These are phyloP conservation scores for Mustelus asterias DNA, from an alignment of 2,113 vertebrate genomes.

Conservation along the genomic window DNA sequence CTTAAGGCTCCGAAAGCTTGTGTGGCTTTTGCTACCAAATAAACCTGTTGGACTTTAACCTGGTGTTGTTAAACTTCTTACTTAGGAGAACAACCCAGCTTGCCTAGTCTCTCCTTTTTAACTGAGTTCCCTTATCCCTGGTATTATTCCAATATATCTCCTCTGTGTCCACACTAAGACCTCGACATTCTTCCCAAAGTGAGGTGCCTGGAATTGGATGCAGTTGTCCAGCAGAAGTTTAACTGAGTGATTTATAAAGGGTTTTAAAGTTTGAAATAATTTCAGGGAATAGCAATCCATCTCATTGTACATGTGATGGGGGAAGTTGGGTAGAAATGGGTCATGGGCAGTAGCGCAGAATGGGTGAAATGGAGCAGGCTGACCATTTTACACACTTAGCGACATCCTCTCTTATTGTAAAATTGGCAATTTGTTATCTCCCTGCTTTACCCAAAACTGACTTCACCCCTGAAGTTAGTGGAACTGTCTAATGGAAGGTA, in stretches of 20 bases:
- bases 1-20: too few relatives aligned
- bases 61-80: too few relatives aligned
- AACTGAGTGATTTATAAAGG: not conserved
- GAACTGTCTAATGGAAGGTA: not conserved
- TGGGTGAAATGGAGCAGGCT: not conserved
- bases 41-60: too few relatives aligned
- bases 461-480: not conserved
- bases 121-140: not conserved
- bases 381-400: not conserved
- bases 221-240: not conserved
- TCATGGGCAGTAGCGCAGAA: not conserved
- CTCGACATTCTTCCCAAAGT: not conserved
- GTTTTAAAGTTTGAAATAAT: not conserved
- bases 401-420: not conserved
- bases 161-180: too few relatives aligned
- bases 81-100: not conserved
- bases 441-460: not conserved
- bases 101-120: not conserved
- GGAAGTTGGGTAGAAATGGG: not conserved
- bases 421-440: not conserved
- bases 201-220: not conserved
- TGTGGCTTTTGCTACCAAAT: too few relatives aligned
- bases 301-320: not conserved
- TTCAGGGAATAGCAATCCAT: not conserved
- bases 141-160: not conserved